phyloP scores from a whole-genome alignment of 2,113 vertebrate genomes.

The Trichomycterus rosablanca region DNA sequence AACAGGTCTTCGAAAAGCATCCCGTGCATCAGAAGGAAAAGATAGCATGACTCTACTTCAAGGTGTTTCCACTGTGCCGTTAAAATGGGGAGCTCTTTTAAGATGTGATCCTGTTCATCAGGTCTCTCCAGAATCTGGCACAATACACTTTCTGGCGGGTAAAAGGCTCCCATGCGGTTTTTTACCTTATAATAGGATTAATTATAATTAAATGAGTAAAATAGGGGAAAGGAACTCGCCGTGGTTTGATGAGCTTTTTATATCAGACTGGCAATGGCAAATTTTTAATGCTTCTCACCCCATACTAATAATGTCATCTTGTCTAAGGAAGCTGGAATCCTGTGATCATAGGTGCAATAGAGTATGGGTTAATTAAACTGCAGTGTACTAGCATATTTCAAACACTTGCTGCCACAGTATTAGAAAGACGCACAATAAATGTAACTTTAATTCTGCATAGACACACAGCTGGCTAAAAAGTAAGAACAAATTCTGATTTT shows the following conservation, averaged over 20 bases:
- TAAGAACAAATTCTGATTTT: conserved; percentile 2
- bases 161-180: no score
- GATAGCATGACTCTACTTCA: conserved; percentile 40
- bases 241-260: no score
- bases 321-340: conserved; percentile 20
- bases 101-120: no score
- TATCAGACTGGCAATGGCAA: conserved; percentile 1
- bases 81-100: no score
- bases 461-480: conserved; percentile 24
- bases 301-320: conserved; percentile 27
- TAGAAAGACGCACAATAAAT: background rate
- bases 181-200: conserved; percentile 49
- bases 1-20: conserved; percentile 53
- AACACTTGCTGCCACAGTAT: background rate
- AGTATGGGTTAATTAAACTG: conserved; percentile 38
- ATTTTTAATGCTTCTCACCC: conserved; percentile 31
- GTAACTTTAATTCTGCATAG: conserved; percentile 20
- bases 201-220: conserved; percentile 20
- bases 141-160: no score
- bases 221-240: no score
- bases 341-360: conserved; percentile 27
- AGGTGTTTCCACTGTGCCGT: no score
- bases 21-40: conserved; percentile 46
- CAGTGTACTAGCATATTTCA: background rate
- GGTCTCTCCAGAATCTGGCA: no score